Percentiles rank a stretch among this genome's conserved stretches.
These are phyloP conservation scores for Heterodera filipjevi DNA, from an alignment of 2,888 invertebrate species.

Conservation along the genomic window DNA sequence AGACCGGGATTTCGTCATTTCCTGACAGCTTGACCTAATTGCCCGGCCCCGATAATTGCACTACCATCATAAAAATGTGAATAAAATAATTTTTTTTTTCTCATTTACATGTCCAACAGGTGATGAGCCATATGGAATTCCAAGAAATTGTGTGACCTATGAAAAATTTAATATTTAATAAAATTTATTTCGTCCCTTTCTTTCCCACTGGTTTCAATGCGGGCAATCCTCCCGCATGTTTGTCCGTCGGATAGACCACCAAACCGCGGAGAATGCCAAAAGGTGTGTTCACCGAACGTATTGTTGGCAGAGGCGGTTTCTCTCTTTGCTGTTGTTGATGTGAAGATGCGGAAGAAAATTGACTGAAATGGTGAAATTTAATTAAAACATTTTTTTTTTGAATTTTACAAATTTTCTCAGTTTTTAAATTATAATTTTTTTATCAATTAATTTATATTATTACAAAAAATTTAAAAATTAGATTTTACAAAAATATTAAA, in stretches of 20 bases:
- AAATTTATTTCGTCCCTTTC: neutral
- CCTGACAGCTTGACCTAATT: too few species aligned
- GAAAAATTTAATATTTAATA: conserved; percentile 40
- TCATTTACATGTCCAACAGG: conserved; percentile 56
- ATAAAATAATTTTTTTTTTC: too few species aligned
- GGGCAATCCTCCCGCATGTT: neutral
- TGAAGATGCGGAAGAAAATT: neutral
- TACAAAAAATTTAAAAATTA: too few species aligned
- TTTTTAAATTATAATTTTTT: too few species aligned
- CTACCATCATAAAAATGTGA: too few species aligned
- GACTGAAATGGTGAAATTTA: neutral
- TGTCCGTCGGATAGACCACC: conserved; percentile 33
- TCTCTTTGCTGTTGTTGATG: neutral
- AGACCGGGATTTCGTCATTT: too few species aligned
- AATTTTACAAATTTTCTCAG: too few species aligned
- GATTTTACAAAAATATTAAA: too few species aligned
- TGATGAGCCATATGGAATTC: conserved; percentile 63
- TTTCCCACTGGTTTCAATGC: neutral
- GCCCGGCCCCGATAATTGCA: too few species aligned
- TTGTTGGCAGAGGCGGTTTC: neutral
- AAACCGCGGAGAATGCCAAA: conserved; percentile 46
- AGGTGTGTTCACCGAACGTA: conserved; percentile 45
- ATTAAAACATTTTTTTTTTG: neutral
- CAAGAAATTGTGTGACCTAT: conserved; percentile 62
- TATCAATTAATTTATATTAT: too few species aligned